These are phyloP conservation scores for Chrysaora quinquecirrha DNA, from an alignment of 30 jellyfish, hydroid and myxozoan genomes.

Conservation along the genomic window DNA sequence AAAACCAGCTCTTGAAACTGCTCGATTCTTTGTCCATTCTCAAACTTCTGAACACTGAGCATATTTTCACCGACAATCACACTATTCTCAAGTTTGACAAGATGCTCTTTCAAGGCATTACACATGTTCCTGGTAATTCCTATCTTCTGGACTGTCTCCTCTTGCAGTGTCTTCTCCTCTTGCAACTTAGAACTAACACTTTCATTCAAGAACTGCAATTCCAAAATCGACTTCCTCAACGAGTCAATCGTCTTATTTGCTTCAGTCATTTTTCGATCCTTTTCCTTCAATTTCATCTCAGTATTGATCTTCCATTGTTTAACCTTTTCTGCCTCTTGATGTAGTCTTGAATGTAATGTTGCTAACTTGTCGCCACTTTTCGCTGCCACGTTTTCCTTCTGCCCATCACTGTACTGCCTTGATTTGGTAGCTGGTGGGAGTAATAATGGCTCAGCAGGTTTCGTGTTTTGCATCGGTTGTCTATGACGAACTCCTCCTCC, in stretches of 20 bases:
- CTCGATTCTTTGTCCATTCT: constrained; percentile 42
- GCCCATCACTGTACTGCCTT: constrained; percentile 65
- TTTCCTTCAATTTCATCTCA: constrained; percentile 80
- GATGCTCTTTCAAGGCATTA: constrained; percentile 85
- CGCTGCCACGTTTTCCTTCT: constrained; percentile 62
- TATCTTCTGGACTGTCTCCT: constrained; percentile 86
- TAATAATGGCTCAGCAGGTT: constrained; percentile 49
- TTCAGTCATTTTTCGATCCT: constrained; percentile 80
- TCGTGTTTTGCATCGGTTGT: constrained; percentile 10
- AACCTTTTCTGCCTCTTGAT: constrained; percentile 96
- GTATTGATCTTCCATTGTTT: constrained; percentile 89
- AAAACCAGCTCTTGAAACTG: constrained; percentile 79
- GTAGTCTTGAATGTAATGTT: constrained; percentile 79
- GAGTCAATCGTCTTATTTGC: constrained; percentile 86
- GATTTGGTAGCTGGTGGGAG: constrained; percentile 63
- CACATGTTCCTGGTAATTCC: constrained; percentile 89
- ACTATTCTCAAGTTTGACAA: constrained; percentile 71
- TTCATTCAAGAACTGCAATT: constrained; percentile 89
- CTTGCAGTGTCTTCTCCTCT: constrained; percentile 72
- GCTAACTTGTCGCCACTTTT: constrained; percentile 72
- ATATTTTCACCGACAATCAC: constrained; percentile 70
- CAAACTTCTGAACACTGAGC: constrained; percentile 60
- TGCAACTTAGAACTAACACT: constrained; percentile 79
- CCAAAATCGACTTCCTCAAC: constrained; percentile 86
- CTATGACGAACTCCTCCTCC: background rate